Base-by-base conservation (phyloP, 2,797 vertebrate genomes). In the Mallotus villosus region DNA sequence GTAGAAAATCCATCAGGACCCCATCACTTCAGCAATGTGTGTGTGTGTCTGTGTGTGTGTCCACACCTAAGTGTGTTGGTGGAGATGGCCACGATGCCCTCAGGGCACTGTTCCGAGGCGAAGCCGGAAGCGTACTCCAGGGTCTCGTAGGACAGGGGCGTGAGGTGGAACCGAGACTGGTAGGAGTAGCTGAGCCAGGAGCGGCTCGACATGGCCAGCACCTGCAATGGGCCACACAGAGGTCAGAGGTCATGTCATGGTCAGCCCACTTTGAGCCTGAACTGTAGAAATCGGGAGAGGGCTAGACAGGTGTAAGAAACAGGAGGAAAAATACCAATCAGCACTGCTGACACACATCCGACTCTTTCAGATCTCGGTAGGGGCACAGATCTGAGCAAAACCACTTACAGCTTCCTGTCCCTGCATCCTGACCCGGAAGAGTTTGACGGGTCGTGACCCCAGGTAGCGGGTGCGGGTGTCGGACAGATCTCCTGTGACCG, bases 101-200 rank as follows among this genome's bases (percentile, higher is more conserved):
- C 97, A 0, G 98, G 98, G 74, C 97, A 99, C 79, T 99, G 97
- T 78, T 99, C 98, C 0, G 97, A 99, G 32, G 98, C 97, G 17
- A 99, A 99, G 57, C 97, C 97, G 16, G 98, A 99, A 0, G 98
- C 97, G 67, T 98, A 99, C 80, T 99, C 98, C 79, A 99, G 89
- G 0, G 98, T 99, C 84, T 99, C 98, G 0, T 99, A 99, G 0
- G 98, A 99, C 57, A 99, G 79, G 0, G 98, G 97, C 0, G 97
- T 99, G 74, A 99, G 87, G 81, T 99, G 98, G 89, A 99, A 99
- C 22, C 97, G 97, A 0, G 97, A 98, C 82, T 99, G 98, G 75
- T 99, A 99, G 0, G 96, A 99, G 76, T 99, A 99, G 82, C 97
- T 99, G 72, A 99, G 92, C 98, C 98, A 99, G 0, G 98, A 99